phyloP scores from a whole-genome alignment of 2,797 vertebrate genomes.

The Sphenopsis melanotis region DNA sequence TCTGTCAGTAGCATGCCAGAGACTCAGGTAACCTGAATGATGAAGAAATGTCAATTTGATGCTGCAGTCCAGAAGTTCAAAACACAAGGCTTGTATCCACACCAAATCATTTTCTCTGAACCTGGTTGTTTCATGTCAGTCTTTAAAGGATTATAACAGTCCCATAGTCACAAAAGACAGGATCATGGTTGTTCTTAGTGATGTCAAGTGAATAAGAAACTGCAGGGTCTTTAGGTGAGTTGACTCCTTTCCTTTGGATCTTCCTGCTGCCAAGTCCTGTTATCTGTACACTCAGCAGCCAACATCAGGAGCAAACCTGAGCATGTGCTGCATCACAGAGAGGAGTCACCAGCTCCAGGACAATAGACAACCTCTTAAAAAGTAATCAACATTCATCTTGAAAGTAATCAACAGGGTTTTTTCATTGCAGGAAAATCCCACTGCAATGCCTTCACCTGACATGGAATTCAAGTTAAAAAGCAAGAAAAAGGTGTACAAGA shows the following conservation, averaged over 20 bases:
- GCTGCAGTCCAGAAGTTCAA: background rate
- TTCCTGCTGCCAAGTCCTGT: background rate
- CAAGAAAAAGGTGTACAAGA: background rate
- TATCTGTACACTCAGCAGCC: background rate
- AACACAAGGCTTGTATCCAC: background rate
- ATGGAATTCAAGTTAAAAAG: background rate
- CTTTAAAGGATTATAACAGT: background rate
- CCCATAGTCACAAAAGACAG: background rate
- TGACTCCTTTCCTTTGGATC: background rate
- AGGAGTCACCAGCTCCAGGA: background rate
- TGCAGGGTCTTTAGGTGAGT: background rate
- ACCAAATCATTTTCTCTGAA: background rate
- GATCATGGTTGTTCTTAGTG: background rate
- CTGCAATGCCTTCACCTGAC: background rate
- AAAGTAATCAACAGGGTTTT: background rate
- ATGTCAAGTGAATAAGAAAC: background rate
- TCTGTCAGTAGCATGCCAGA: background rate
- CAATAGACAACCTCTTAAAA: background rate
- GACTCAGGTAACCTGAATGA: background rate
- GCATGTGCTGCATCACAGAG: rapidly evolving
- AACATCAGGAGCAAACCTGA: background rate
- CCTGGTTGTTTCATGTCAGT: background rate
- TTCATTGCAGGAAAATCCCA: background rate
- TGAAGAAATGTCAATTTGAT: background rate
- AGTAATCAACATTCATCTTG: background rate